Percentiles rank a stretch among this genome's conserved stretches.
Conservation (phyloP, 2,888 invertebrate genomes). For the Heliconius erato region DNA sequence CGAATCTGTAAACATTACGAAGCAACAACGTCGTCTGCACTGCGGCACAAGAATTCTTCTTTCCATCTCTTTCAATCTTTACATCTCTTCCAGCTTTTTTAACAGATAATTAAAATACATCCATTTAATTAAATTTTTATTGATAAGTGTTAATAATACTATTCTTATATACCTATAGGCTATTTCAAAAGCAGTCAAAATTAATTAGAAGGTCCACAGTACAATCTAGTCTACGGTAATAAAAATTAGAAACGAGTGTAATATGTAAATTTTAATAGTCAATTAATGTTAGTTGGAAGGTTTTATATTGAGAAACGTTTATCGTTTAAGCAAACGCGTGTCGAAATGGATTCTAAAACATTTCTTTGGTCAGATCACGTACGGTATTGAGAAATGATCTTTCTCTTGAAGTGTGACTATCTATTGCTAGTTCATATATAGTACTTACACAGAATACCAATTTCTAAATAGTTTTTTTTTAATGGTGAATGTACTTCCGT, state of each 20-base stretch:
- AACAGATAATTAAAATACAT: slow-evolving; percentile 2
- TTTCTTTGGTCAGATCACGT: slow-evolving; percentile 29
- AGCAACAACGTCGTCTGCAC: no score
- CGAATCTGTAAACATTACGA: no score
- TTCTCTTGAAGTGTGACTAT: slow-evolving; percentile 5
- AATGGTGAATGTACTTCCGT: neutral
- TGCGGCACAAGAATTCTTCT: no score
- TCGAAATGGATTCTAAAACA: slow-evolving; percentile 18
- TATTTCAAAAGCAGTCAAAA: slow-evolving; percentile 11
- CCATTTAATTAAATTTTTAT: neutral
- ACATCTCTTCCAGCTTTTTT: neutral
- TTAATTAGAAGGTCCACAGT: slow-evolving; percentile 12
- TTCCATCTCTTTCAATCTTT: no score
- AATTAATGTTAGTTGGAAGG: slow-evolving; percentile 36
- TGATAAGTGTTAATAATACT: neutral
- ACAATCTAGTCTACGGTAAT: slow-evolving; percentile 18
- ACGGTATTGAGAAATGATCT: neutral
- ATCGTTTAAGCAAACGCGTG: slow-evolving; percentile 27
- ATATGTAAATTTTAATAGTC: slow-evolving; percentile 39
- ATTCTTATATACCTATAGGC: neutral
- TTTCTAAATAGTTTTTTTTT: neutral
- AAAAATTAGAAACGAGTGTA: slow-evolving; percentile 32
- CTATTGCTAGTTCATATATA: neutral
- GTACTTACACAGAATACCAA: neutral
- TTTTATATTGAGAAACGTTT: slow-evolving; percentile 36